Conservation (phyloP, 2,888 invertebrate genomes). For the Phengaris arion region DNA sequence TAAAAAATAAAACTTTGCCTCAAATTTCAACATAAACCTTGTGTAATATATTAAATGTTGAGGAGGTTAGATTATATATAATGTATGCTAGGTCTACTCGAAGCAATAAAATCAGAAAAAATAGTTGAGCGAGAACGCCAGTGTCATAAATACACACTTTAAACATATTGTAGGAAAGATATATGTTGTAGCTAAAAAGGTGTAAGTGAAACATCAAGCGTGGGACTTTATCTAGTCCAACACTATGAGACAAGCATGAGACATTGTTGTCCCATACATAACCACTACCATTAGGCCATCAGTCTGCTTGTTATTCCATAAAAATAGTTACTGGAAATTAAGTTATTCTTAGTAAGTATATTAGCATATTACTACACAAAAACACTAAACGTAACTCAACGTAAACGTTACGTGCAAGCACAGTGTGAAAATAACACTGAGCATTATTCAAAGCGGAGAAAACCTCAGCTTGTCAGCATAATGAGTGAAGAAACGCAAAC, state of each 20-base stretch:
- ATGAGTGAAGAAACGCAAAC: conserved; percentile 10
- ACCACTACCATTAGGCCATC: no score
- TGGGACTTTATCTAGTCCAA: background rate
- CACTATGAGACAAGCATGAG: background rate
- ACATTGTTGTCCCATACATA: background rate
- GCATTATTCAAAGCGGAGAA: background rate
- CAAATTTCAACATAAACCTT: no score
- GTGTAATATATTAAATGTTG: no score
- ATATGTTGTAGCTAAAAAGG: conserved; percentile 2
- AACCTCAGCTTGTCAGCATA: conserved; percentile 11
- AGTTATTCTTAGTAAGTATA: no score
- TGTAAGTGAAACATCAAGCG: conserved; percentile 14
- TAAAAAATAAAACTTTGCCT: no score
- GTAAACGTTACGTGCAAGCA: background rate
- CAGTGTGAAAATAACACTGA: background rate
- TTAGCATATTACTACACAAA: no score
- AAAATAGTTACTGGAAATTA: no score
- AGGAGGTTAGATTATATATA: no score
- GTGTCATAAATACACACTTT: background rate
- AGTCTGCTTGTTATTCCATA: no score
- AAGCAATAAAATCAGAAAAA: conserved; percentile 11
- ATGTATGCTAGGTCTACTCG: background rate
- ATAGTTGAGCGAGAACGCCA: background rate
- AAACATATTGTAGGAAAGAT: conserved; percentile 17
- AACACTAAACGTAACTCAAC: background rate